Base-by-base conservation (phyloP, 35 echinoderm and acorn worm genomes). In the Apostichopus parvimensis region DNA sequence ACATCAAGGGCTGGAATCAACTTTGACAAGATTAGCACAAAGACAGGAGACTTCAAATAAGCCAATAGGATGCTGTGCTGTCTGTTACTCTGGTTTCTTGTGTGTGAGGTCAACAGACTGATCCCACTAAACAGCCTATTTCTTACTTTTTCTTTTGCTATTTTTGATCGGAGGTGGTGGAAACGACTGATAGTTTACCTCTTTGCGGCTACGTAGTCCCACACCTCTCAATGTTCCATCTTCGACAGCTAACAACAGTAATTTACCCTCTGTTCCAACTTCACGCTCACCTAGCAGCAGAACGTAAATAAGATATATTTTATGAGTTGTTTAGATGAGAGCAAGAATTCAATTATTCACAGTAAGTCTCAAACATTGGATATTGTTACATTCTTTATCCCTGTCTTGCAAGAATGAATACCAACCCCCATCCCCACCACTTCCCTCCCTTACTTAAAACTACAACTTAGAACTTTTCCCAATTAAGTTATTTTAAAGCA, bases 231-330 rank as follows among this genome's bases (percentile, higher is more conserved):
- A 81, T 52, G 91, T 80, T 71, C 92, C 92, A 89, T 92, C 92
- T 93, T 99, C 97, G 53, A 92, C 79, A 6, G 95, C 97, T 56
- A 99, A 54, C 54, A 99, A 21, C 17, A 99, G 91, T 62, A 99
- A 34, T 80, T 99, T 99, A 10, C 92, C 95, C 78, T 94, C 95
- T n/a, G 97, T 99, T 20, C 91, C 93, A 57, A 92, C 53, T 79
- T 99, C 97, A 76, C 95, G 83, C 10, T 96, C 93, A 76, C 87
- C 97, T 99, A 80, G 64, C 62, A 21, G 55, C 20, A 94, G 7
- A 61, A 14, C 8, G 87, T 56, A 95, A 23, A 64, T 71, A 22
- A 80, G 75, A 80, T 11, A 56, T 8, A 24, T 9, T 9, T 34
- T 11, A 78, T 20, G 6, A 20, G 73, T 34, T 34, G 52, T 78